phyloP scores from a whole-genome alignment of 2,888 invertebrate genomes.

The Cheiracanthium punctorium region DNA sequence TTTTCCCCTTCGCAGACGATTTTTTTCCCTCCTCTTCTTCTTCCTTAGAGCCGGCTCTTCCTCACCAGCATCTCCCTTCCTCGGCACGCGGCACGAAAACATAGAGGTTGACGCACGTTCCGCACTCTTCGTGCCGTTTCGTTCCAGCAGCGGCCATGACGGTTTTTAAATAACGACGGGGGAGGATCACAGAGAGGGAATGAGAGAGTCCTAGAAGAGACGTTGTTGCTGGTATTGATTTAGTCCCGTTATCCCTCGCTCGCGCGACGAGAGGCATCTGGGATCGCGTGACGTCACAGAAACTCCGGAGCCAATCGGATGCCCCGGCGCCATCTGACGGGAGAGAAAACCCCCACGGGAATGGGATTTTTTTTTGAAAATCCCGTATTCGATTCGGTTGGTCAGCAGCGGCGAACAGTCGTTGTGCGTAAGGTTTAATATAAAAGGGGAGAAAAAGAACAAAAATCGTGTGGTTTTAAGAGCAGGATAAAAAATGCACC shows the following conservation, averaged over 20 bases:
- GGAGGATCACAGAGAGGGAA: background rate
- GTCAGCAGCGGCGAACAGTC: too few species aligned
- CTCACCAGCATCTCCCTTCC: background rate
- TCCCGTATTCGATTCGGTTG: too few species aligned
- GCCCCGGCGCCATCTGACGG: background rate
- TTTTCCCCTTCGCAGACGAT: background rate
- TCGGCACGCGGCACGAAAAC: background rate
- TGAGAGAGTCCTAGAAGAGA: background rate
- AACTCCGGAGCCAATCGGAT: background rate
- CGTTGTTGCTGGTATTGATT: background rate
- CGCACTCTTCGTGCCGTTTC: background rate
- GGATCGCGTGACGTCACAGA: slow-evolving; percentile 4
- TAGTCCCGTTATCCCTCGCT: background rate
- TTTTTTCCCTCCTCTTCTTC: background rate
- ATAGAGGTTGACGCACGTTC: background rate
- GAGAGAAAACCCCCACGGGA: background rate
- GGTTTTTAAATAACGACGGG: too few species aligned
- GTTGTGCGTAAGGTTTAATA: too few species aligned
- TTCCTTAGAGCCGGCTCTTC: background rate
- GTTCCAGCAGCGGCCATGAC: background rate
- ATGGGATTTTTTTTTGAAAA: background rate
- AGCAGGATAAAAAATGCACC: too few species aligned
- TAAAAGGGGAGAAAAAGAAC: too few species aligned
- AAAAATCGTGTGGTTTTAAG: too few species aligned
- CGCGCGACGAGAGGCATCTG: background rate